Percentiles rank a stretch among this genome's conserved stretches.
These are phyloP conservation scores for Acanthosoma haemorrhoidale DNA, from an alignment of 2,888 invertebrate species.

Conservation along the genomic window DNA sequence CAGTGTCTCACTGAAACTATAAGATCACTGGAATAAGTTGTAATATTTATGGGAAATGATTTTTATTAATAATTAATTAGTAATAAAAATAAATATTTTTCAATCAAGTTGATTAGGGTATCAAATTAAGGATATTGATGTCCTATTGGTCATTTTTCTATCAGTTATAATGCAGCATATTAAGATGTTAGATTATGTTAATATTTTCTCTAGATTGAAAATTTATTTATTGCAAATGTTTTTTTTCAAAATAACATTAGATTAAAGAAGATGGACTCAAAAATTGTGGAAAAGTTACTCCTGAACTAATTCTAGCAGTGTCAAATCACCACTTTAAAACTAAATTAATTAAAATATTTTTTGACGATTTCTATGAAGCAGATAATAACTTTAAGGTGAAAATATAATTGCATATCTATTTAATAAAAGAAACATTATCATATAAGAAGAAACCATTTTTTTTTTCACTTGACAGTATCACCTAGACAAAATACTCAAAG, in stretches of 20 bases:
- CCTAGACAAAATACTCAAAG: conserved; percentile 14
- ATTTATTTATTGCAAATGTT: not conserved
- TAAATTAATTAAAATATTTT: conserved; percentile 3
- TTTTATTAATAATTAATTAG: too few relatives aligned
- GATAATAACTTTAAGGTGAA: conserved; percentile 25
- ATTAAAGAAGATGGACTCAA: not conserved
- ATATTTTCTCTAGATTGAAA: too few relatives aligned
- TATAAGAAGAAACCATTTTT: not conserved
- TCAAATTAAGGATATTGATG: too few relatives aligned
- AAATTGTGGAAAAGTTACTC: not conserved
- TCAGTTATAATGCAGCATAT: too few relatives aligned
- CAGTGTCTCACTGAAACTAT: too few relatives aligned
- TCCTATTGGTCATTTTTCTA: too few relatives aligned
- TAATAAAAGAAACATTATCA: not conserved
- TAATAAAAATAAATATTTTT: too few relatives aligned
- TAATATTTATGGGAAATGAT: too few relatives aligned
- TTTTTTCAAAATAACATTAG: not conserved
- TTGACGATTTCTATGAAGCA: conserved; percentile 16
- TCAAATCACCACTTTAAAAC: not conserved
- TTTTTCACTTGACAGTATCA: not conserved
- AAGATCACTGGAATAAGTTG: too few relatives aligned
- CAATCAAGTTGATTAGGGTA: too few relatives aligned
- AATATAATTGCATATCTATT: not conserved
- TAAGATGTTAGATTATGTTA: too few relatives aligned
- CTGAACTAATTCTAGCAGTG: not conserved